Base-by-base conservation (phyloP, 2,113 vertebrate species). In the Panthera tigris region DNA sequence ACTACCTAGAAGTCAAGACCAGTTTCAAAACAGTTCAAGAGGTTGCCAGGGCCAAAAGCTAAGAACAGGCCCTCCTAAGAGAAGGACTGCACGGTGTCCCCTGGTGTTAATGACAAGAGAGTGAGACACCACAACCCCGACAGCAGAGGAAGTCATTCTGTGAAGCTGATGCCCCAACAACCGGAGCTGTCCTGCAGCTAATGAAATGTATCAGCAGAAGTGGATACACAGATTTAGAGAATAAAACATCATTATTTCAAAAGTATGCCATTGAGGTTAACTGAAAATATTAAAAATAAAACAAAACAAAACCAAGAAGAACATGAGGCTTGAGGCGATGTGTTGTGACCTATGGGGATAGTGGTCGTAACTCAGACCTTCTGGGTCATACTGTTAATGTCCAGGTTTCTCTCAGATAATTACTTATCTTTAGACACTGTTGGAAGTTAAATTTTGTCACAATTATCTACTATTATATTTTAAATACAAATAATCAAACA, bases 401-500 rank as follows among this genome's bases (percentile, higher is more conserved):
- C 65, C 65, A 6, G 2, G 21, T 65, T 95, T 90, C 52, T 89
- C 19, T 61, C 25, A 39, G 73, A 33, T 33, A 73, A 45, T 61
- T 29, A 87, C 36, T 63, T 91, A 82, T 2, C 65, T 95, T 39
- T 0, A 91, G 33, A 61, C 2, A 89, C 2, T 18, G 41, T 4
- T 71, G 7, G 21, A 92, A 87, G 65, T 52, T 33, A 63, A 45
- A 63, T 66, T 65, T 83, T 63, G 83, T n/a, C 33, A 41, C 41
- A 79, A 78, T 84, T 95, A 97, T 50, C 81, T 78, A 89, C 45
- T 90, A 36, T 39, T 66, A 33, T 36, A 50, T 82, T 97, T 94
- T 73, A 91, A 78, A 78, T 78, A 94, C 80, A 96, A 94, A 91
- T 50, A 57, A 48, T 94, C 52, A 97, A 74, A 68, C 33, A 65